A percentile compares a stretch with the other conserved stretches of the same genome.
Conservation (phyloP, 1,140 invertebrate species). For the Lasioglossum albipes region DNA sequence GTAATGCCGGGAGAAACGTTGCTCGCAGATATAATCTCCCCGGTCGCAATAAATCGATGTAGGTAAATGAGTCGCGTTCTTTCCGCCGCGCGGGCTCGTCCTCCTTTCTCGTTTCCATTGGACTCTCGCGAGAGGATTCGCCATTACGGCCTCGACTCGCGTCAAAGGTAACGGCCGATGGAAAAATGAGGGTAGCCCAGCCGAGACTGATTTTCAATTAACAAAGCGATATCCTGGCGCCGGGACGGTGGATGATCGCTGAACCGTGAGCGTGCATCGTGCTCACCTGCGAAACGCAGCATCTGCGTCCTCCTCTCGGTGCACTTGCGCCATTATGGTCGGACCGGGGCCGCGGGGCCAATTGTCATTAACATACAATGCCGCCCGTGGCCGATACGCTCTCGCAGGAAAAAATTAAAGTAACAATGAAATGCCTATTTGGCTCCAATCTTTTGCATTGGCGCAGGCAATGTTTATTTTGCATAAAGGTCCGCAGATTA, state of each 20-base stretch:
- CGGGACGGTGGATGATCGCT: neutral
- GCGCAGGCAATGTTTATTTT: too few relatives aligned
- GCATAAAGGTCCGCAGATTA: too few relatives aligned
- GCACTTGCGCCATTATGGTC: constrained; percentile 52
- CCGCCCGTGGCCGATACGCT: constrained; percentile 24
- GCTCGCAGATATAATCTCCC: constrained; percentile 58
- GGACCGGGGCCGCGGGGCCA: constrained; percentile 28
- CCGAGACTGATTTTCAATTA: constrained; percentile 54
- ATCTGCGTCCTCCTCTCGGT: neutral
- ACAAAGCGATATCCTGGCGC: constrained; percentile 44
- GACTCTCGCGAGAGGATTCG: constrained; percentile 41
- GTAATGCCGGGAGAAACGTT: constrained; percentile 37
- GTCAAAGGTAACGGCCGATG: neutral
- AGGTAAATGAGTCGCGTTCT: constrained; percentile 65
- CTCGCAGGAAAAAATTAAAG: constrained; percentile 43
- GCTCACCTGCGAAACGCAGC: constrained; percentile 16
- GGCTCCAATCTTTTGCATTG: too few relatives aligned
- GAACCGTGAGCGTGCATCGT: neutral
- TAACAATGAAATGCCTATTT: too few relatives aligned
- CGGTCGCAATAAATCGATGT: constrained; percentile 66
- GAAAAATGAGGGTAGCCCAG: constrained; percentile 30
- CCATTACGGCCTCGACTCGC: neutral
- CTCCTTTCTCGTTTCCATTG: constrained; percentile 57
- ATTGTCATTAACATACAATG: constrained; percentile 69
- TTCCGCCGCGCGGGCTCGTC: constrained; percentile 40